Percentiles rank a stretch among this genome's conserved stretches.
These are phyloP conservation scores for Hirtodrosophila cameraria DNA, from an alignment of 2,888 invertebrate genomes.

Conservation along the genomic window DNA sequence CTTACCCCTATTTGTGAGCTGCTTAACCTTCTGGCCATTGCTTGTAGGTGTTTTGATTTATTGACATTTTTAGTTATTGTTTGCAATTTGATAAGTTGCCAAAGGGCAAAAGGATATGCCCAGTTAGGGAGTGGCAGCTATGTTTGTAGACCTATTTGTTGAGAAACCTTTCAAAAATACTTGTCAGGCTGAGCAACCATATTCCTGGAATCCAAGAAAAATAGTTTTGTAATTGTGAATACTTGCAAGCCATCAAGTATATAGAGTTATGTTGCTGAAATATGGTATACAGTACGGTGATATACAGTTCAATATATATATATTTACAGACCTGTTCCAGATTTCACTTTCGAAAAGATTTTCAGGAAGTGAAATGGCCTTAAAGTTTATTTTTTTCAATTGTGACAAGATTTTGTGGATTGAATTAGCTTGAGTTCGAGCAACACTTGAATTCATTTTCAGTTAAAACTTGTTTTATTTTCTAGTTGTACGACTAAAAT, in stretches of 20 bases:
- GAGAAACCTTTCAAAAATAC: slow-evolving; percentile 34
- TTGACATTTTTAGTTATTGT: slow-evolving; percentile 63
- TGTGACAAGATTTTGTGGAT: no score
- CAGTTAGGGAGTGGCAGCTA: slow-evolving; percentile 23
- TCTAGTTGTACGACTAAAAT: no score
- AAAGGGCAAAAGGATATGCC: slow-evolving; percentile 49
- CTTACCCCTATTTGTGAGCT: slow-evolving; percentile 48
- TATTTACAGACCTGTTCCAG: no score
- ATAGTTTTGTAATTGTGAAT: background rate
- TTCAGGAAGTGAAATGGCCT: no score
- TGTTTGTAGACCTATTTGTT: slow-evolving; percentile 33
- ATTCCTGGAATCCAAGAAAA: slow-evolving; percentile 34
- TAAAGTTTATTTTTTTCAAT: no score
- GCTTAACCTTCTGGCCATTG: slow-evolving; percentile 60
- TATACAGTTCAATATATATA: background rate
- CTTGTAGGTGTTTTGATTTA: slow-evolving; percentile 73
- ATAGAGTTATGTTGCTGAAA: background rate
- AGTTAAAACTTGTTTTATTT: no score
- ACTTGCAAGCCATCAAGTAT: background rate
- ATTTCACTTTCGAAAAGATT: no score
- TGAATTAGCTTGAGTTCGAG: no score
- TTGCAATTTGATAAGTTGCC: slow-evolving; percentile 67
- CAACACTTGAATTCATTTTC: no score
- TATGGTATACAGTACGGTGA: background rate
- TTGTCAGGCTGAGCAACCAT: slow-evolving; percentile 42